A percentile compares a stretch with the other conserved stretches of the same genome.
These are phyloP conservation scores for Carcharodon carcharias DNA, from an alignment of 2,797 vertebrate genomes.

Conservation along the genomic window DNA sequence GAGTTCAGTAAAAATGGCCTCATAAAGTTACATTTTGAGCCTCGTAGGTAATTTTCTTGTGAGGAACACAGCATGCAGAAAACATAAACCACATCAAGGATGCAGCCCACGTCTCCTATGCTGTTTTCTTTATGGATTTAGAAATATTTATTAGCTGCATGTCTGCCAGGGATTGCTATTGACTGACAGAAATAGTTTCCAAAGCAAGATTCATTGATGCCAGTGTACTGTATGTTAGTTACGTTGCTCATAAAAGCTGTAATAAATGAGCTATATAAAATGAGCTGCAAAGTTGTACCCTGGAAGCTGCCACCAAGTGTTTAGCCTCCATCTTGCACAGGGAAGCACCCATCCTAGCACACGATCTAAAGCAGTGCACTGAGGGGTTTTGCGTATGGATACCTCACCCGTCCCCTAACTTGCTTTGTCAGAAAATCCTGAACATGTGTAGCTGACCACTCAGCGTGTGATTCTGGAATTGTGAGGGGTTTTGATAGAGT, in stretches of 20 bases:
- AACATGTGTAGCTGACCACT: neutral
- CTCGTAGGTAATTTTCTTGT: neutral
- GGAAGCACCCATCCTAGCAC: neutral
- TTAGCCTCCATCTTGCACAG: neutral
- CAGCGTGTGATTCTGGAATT: neutral
- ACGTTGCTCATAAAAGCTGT: neutral
- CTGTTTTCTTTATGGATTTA: neutral
- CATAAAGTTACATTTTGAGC: conserved; percentile 5
- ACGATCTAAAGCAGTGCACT: neutral
- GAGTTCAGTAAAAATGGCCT: conserved; percentile 6
- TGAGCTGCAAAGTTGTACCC: neutral
- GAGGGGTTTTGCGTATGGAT: neutral
- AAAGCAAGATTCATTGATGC: conserved; percentile 31
- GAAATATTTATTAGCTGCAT: conserved; percentile 30
- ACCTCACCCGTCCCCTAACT: too few species aligned
- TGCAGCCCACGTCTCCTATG: neutral
- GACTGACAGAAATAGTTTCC: conserved; percentile 28
- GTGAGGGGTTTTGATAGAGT: neutral
- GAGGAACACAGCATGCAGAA: neutral
- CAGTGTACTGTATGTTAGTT: conserved; percentile 18
- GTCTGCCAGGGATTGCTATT: neutral
- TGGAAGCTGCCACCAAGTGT: neutral
- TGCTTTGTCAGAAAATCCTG: neutral
- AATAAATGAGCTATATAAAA: neutral
- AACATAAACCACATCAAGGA: neutral